Percentiles rank a stretch among this genome's conserved stretches.
Evolutionary conservation across 1,140 invertebrate species (phyloP).

Genomic region (Calephelis virginiensis): DNA sequence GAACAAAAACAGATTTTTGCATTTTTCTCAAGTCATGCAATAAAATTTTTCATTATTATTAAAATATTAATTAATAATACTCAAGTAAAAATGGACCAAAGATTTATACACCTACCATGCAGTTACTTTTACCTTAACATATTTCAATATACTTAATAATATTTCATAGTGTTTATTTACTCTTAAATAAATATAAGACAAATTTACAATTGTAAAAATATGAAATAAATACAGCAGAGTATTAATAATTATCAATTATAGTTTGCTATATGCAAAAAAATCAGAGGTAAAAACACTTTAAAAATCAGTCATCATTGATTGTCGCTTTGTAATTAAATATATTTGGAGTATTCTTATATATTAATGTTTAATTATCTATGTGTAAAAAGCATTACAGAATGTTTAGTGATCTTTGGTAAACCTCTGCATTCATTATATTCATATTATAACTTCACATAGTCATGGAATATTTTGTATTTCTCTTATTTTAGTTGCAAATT

Average conservation of each 20-base stretch:
- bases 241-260: neutral
- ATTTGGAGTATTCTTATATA: slow-evolving; percentile 1
- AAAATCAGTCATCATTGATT: slow-evolving; percentile 6
- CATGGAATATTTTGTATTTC: too few relatives aligned
- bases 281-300: slow-evolving; percentile 10
- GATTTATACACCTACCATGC: too few relatives aligned
- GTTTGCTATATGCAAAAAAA: slow-evolving; percentile 9
- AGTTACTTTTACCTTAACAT: too few relatives aligned
- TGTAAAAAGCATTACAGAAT: neutral
- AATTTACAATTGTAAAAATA: neutral
- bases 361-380: neutral
- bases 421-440: neutral
- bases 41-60: too few relatives aligned
- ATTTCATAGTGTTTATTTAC: too few relatives aligned
- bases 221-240: slow-evolving; percentile 14
- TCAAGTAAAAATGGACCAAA: too few relatives aligned
- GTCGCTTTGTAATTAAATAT: neutral
- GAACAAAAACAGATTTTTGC: too few relatives aligned
- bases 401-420: slow-evolving; percentile 1
- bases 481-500: too few relatives aligned
- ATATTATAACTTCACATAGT: too few relatives aligned
- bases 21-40: too few relatives aligned
- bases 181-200: neutral
- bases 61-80: too few relatives aligned
- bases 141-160: too few relatives aligned